These are phyloP conservation scores for Xanthia icteritia DNA, from an alignment of 2,888 invertebrate genomes.

Conservation along the genomic window DNA sequence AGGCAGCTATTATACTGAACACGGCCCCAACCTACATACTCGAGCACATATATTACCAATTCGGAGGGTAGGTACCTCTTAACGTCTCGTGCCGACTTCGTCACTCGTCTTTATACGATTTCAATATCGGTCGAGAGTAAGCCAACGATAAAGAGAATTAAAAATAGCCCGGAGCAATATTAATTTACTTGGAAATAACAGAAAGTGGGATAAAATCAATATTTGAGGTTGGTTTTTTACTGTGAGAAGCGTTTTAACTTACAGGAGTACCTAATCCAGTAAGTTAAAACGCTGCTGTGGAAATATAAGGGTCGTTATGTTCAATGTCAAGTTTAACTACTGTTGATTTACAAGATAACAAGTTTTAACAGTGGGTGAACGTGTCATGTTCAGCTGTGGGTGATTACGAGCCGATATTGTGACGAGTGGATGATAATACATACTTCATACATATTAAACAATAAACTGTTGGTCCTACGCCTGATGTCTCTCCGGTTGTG, in stretches of 20 bases:
- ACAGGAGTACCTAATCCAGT: no score
- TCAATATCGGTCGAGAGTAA: conserved; percentile 53
- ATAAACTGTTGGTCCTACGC: not conserved
- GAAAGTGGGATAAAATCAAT: conserved; percentile 70
- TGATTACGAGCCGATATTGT: not conserved
- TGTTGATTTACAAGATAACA: no score
- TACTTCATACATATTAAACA: not conserved
- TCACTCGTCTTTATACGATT: conserved; percentile 54
- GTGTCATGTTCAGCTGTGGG: not conserved
- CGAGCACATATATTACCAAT: conserved; percentile 36
- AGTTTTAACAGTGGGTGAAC: not conserved
- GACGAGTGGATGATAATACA: not conserved
- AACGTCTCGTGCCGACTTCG: conserved; percentile 33
- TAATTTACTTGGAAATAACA: conserved; percentile 70
- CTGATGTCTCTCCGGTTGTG: not conserved
- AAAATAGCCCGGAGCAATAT: conserved; percentile 70
- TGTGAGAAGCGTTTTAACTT: conserved; percentile 44
- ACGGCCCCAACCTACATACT: conserved; percentile 39
- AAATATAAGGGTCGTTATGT: no score
- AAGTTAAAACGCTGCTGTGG: no score
- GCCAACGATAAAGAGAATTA: conserved; percentile 60
- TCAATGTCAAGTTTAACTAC: no score
- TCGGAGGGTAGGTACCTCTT: conserved; percentile 32
- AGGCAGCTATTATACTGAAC: conserved; percentile 50
- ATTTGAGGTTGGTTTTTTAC: conserved; percentile 62